Percentiles rank a stretch among this genome's conserved stretches.
Evolutionary conservation across 2,797 vertebrate genomes (phyloP).

Genomic region (Amblyraja radiata): DNA sequence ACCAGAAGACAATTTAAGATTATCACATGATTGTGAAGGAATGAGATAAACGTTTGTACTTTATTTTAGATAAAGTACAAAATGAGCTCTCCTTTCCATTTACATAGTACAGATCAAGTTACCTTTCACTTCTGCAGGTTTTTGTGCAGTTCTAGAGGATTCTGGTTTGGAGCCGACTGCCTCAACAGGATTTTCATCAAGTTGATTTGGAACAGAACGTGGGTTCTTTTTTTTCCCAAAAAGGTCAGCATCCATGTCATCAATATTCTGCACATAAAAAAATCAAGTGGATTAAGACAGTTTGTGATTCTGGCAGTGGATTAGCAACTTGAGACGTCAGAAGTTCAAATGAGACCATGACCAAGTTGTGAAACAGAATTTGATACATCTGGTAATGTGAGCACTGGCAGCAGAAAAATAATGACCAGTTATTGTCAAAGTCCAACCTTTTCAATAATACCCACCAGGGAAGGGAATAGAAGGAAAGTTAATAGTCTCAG

Average conservation of each 20-base stretch:
- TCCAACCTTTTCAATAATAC: background rate
- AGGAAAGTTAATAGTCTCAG: background rate
- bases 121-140: constrained; percentile 40
- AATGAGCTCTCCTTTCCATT: background rate
- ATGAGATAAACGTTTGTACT: background rate
- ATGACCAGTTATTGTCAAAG: background rate
- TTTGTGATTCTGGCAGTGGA: background rate
- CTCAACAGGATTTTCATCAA: constrained; percentile 46
- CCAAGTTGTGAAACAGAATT: background rate
- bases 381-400: background rate
- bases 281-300: background rate
- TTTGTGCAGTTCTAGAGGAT: constrained; percentile 41
- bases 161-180: constrained; percentile 43
- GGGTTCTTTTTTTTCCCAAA: constrained; percentile 61
- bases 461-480: background rate
- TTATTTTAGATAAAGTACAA: background rate
- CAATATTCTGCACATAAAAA: constrained; percentile 60
- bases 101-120: background rate
- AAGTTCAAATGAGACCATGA: background rate
- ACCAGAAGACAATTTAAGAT: background rate
- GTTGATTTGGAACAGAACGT: constrained; percentile 50
- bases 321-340: background rate
- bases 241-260: constrained; percentile 75
- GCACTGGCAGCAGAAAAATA: background rate
- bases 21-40: background rate